These are phyloP conservation scores for Chloropsis hardwickii DNA, from an alignment of 2,113 vertebrate genomes.

Conservation along the genomic window DNA sequence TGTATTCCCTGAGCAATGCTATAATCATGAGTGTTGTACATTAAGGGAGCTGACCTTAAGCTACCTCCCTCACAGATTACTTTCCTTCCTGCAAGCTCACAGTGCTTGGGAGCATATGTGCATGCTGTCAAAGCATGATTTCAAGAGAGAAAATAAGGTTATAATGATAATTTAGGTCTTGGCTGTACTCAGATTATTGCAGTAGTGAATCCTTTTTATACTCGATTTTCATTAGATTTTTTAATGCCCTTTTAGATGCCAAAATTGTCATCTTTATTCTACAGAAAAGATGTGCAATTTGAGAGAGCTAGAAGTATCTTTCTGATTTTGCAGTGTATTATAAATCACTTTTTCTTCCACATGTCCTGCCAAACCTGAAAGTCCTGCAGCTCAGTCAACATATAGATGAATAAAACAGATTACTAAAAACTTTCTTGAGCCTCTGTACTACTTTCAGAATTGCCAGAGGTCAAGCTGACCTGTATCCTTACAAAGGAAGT, in stretches of 20 bases:
- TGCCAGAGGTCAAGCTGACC: slow-evolving; percentile 26
- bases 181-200: background rate
- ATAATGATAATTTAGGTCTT: slow-evolving; percentile 42
- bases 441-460: background rate
- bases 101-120: slow-evolving; percentile 35
- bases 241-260: background rate
- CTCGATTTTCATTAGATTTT: background rate
- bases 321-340: background rate
- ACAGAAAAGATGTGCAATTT: background rate
- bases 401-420: slow-evolving; percentile 12
- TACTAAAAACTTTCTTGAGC: background rate
- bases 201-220: background rate
- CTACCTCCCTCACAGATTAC: slow-evolving; percentile 40
- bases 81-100: slow-evolving; percentile 25
- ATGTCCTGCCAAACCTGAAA: slow-evolving; percentile 21
- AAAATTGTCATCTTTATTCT: background rate
- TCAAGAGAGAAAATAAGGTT: slow-evolving; percentile 45
- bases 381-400: background rate
- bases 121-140: slow-evolving; percentile 45
- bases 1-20: background rate
- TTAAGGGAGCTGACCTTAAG: slow-evolving; percentile 30
- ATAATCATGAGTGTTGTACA: background rate
- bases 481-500: background rate
- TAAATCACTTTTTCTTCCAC: background rate
- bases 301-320: background rate